Base-by-base conservation (phyloP, 2,113 vertebrate species). In the Diglossa brunneiventris region DNA sequence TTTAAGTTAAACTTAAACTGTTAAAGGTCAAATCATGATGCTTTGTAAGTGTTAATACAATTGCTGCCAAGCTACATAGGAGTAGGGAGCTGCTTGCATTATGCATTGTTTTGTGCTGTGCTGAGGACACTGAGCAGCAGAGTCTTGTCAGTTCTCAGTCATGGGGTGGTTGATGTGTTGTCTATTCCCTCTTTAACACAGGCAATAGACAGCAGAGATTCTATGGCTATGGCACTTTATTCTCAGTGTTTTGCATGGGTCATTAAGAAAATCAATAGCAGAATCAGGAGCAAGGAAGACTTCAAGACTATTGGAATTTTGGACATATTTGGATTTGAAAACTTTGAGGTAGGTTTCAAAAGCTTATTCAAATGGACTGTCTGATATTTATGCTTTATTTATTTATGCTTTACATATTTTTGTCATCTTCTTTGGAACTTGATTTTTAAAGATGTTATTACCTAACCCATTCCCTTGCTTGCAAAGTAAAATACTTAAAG, bases 261-360 rank as follows among this genome's bases (percentile, higher is more conserved):
- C 92, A 99, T 99, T 94, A 98, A 98, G 83, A 99, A 98, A 90
- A 99, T 99, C 94, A 99, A 99, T 96, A 98, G 95, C 88, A 98
- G 99, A 83, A 99, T 99, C 97, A 98, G 98, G 79, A 99, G 99
- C 92, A 98, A 94, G 69, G 98, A 99, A 7, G 98, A 99, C 96
- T 99, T 99, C 97, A 99, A 98, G 31, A 99, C 99, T 26, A 98
- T 99, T 80, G 98, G 99, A 94, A 99, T 99, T 97, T 97, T 99
- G 35, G 99, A 99, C 97, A 99, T 99, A 96, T 99, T 99, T 81
- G 99, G 99, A 35, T 99, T 99, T 89, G 99, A 99, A 97, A 99
- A 99, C 95, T 99, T 99, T 44, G 99, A 99, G 98, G 99, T 99
- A 95, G 5, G 91, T 91, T 78, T 83, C 28, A 35, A 26, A 87